These are phyloP conservation scores for Cisticola juncidis DNA, from an alignment of 2,113 vertebrate species.

Conservation along the genomic window DNA sequence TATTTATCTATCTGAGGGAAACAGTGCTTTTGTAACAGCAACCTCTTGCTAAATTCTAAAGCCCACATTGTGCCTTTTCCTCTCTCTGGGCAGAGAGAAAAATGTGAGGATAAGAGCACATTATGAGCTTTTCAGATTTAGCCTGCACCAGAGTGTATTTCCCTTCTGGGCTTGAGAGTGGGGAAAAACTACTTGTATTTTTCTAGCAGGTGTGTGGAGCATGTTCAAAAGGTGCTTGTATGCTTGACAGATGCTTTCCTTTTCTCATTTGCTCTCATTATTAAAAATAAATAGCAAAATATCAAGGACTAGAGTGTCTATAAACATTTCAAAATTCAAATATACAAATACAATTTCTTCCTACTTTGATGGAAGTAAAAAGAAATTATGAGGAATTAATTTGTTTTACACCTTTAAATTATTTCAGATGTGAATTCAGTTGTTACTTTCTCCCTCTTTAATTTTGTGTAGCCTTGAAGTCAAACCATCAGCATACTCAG, in stretches of 20 bases:
- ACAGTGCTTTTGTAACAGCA: not conserved
- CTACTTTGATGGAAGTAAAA: not conserved
- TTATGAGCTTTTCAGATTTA: not conserved
- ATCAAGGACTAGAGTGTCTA: not conserved
- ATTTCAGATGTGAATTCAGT: not conserved
- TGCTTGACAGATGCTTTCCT: not conserved
- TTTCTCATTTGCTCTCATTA: not conserved
- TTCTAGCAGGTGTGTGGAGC: not conserved
- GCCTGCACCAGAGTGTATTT: not conserved
- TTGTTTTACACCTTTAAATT: not conserved
- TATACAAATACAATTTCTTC: not conserved
- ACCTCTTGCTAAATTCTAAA: not conserved
- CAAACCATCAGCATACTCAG: not conserved
- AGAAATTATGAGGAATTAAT: not conserved
- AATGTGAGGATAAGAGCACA: not conserved
- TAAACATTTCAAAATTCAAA: constrained; percentile 6
- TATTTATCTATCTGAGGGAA: not conserved
- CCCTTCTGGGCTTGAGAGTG: not conserved
- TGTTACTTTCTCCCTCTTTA: not conserved
- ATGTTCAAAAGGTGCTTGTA: not conserved
- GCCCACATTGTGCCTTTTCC: not conserved
- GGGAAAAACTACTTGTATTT: not conserved
- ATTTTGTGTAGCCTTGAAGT: not conserved
- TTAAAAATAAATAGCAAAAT: constrained; percentile 31
- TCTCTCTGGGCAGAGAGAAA: not conserved